phyloP scores from a whole-genome alignment of 2,113 vertebrate genomes.

The Himantopus leucocephalus region DNA sequence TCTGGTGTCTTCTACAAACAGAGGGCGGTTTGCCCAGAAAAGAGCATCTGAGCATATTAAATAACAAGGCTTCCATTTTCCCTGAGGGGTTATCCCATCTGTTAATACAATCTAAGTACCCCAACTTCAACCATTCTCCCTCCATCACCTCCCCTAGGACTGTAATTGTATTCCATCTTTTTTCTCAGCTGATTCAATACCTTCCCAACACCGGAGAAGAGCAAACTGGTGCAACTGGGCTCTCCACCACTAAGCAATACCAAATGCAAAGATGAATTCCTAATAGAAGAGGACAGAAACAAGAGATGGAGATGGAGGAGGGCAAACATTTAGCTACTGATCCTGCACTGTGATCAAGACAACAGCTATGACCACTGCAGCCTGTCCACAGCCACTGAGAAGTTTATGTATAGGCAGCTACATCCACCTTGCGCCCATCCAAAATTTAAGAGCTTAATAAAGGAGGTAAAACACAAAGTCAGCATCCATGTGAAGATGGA shows the following conservation, averaged over 20 bases:
- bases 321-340: rapidly evolving
- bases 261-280: not conserved
- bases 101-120: not conserved
- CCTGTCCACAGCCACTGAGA: rapidly evolving
- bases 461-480: not conserved
- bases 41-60: not conserved
- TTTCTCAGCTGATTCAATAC: not conserved
- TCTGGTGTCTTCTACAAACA: not conserved
- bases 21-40: not conserved
- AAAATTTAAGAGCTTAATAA: not conserved
- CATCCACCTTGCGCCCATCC: not conserved
- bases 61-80: rapidly evolving
- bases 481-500: rapidly evolving
- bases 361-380: not conserved
- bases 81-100: not conserved
- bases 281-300: not conserved
- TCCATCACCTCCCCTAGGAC: not conserved
- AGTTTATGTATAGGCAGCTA: not conserved
- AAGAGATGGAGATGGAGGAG: not conserved
- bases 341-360: rapidly evolving
- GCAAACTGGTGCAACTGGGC: not conserved
- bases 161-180: not conserved
- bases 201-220: not conserved
- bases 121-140: not conserved
- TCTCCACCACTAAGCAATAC: rapidly evolving